These are phyloP conservation scores for Anticlea derivata DNA, from an alignment of 2,888 invertebrate genomes.

Conservation along the genomic window DNA sequence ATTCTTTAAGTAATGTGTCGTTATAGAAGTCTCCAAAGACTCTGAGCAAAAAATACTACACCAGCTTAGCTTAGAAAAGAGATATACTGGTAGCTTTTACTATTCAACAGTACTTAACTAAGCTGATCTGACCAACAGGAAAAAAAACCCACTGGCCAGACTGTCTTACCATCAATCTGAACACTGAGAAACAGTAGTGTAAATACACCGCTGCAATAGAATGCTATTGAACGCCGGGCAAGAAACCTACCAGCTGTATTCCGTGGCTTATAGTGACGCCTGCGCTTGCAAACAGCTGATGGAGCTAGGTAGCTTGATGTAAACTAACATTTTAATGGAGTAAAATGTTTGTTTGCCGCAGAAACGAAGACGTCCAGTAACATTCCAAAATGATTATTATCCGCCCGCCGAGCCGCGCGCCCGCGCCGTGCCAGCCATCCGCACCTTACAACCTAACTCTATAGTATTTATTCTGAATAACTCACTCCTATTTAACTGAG, in stretches of 20 bases:
- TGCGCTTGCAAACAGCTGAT: conserved; percentile 20
- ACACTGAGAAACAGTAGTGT: too few species aligned
- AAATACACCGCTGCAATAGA: conserved; percentile 43
- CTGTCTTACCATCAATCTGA: too few species aligned
- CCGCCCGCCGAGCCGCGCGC: conserved; percentile 42
- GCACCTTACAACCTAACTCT: conserved; percentile 43
- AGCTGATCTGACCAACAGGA: too few species aligned
- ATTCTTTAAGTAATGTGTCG: too few species aligned
- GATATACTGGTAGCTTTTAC: too few species aligned
- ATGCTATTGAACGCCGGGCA: conserved; percentile 32
- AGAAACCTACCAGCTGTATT: conserved; percentile 20
- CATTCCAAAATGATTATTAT: conserved; percentile 79
- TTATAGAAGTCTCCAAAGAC: too few species aligned
- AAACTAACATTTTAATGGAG: conserved; percentile 65
- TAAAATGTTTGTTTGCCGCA: conserved; percentile 77
- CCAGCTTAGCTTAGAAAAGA: too few species aligned
- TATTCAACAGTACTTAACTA: too few species aligned
- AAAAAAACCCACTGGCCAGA: too few species aligned
- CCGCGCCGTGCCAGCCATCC: conserved; percentile 38
- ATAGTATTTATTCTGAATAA: conserved; percentile 63
- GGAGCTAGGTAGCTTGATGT: conserved; percentile 28
- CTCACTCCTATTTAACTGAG: conserved; percentile 60
- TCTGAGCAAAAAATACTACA: too few species aligned
- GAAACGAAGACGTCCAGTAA: conserved; percentile 79
- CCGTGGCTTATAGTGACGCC: conserved; percentile 21